Evolutionary conservation across 2,888 invertebrate species (phyloP).

Genomic region (Diploptera punctata): DNA sequence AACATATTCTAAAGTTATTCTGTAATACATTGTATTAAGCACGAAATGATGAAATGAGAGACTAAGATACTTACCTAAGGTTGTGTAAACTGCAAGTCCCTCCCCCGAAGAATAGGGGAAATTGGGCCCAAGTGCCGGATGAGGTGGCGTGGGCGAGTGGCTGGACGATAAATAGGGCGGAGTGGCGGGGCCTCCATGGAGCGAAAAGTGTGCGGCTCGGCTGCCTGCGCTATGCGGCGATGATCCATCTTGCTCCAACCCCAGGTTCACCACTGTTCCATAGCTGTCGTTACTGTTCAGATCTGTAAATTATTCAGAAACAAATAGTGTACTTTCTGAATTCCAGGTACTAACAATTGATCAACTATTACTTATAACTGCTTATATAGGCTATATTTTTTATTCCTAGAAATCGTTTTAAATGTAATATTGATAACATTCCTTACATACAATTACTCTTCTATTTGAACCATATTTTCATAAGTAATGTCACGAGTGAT

Average conservation of each 20-base stretch:
- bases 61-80: slow-evolving; percentile 68
- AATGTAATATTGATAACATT: too few species aligned
- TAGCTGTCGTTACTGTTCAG: slow-evolving; percentile 87
- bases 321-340: too few species aligned
- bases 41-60: background rate
- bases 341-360: too few species aligned
- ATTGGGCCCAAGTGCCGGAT: slow-evolving; percentile 55
- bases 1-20: background rate
- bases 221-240: slow-evolving; percentile 69
- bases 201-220: slow-evolving; percentile 63
- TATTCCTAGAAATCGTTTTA: too few species aligned
- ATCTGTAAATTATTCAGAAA: slow-evolving; percentile 66
- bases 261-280: slow-evolving; percentile 82
- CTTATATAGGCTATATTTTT: too few species aligned
- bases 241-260: slow-evolving; percentile 76
- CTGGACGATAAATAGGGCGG: slow-evolving; percentile 77
- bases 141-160: slow-evolving; percentile 59
- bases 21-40: background rate
- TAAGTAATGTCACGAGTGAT: too few species aligned
- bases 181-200: slow-evolving; percentile 68
- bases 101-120: slow-evolving; percentile 75
- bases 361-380: too few species aligned
- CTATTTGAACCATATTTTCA: too few species aligned
- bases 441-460: too few species aligned
- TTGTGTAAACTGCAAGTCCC: slow-evolving; percentile 84